Evolutionary conservation across 2,113 vertebrate genomes (phyloP).

Genomic region (Cephalopterus ornatus): DNA sequence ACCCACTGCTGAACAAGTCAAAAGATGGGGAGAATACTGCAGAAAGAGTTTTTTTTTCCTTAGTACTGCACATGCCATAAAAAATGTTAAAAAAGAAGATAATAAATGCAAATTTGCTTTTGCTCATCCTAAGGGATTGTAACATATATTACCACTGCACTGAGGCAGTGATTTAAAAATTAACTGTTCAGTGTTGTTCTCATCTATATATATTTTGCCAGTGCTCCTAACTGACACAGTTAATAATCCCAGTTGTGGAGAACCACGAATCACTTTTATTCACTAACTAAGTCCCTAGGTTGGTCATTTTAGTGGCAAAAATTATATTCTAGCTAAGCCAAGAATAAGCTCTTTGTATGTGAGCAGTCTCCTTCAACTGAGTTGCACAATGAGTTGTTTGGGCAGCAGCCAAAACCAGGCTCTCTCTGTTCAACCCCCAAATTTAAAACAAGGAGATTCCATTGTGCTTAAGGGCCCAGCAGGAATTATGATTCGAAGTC

Average conservation of each 20-base stretch:
- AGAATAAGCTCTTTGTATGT: constrained; percentile 77
- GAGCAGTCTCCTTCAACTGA: constrained; percentile 63
- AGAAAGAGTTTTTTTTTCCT: background rate
- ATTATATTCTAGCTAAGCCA: constrained; percentile 70
- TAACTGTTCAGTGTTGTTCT: constrained; percentile 49
- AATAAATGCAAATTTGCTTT: constrained; percentile 44
- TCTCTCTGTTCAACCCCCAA: constrained; percentile 62
- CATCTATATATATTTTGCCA: constrained; percentile 19
- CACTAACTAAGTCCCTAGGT: constrained; percentile 56
- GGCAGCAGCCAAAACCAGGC: constrained; percentile 68
- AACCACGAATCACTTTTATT: constrained; percentile 64
- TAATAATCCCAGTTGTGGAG: constrained; percentile 54
- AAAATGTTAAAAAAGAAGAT: background rate
- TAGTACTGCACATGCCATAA: background rate
- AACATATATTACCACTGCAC: constrained; percentile 31
- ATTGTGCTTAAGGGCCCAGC: constrained; percentile 62
- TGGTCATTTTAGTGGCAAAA: constrained; percentile 73
- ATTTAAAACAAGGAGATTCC: constrained; percentile 73
- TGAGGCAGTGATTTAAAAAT: constrained; percentile 63
- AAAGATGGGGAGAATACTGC: background rate
- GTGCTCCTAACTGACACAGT: constrained; percentile 42
- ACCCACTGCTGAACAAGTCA: background rate
- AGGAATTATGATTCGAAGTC: constrained; percentile 61
- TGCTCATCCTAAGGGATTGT: constrained; percentile 15
- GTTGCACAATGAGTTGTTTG: constrained; percentile 71